These are phyloP conservation scores for Temnothorax unifasciatus DNA, from an alignment of 2,888 invertebrate genomes.

Conservation along the genomic window DNA sequence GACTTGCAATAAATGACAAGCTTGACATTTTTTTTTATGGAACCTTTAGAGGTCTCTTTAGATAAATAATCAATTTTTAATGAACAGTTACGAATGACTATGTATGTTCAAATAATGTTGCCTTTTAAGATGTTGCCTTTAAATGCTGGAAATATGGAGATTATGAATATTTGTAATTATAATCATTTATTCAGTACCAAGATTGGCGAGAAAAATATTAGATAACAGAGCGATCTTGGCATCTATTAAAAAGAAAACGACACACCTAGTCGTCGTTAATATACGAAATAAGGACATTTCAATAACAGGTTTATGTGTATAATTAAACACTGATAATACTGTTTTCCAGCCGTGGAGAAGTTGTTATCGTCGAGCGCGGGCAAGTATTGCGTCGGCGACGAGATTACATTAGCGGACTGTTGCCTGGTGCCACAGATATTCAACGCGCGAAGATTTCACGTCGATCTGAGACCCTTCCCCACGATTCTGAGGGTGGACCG, in stretches of 20 bases:
- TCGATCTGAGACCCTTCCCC: slow-evolving; percentile 96
- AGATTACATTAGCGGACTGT: slow-evolving; percentile 97
- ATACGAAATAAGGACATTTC: background rate
- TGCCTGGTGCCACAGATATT: slow-evolving; percentile 98
- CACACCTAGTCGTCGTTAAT: background rate
- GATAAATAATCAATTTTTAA: slow-evolving; percentile 1
- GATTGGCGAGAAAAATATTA: background rate
- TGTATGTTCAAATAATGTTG: too few relatives aligned
- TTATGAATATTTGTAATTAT: background rate
- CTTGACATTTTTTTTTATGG: background rate
- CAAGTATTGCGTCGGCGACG: slow-evolving; percentile 97
- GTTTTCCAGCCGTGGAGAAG: slow-evolving; percentile 93
- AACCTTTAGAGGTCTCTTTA: background rate
- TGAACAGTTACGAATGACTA: background rate
- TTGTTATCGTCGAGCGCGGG: slow-evolving; percentile 94
- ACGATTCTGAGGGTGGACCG: slow-evolving; percentile 95
- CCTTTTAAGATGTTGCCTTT: background rate
- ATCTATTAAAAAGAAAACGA: background rate
- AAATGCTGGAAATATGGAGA: background rate
- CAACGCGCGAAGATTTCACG: slow-evolving; percentile 97
- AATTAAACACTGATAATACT: slow-evolving; percentile 1
- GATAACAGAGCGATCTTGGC: background rate
- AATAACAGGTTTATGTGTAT: background rate
- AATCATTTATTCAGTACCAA: background rate
- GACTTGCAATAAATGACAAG: background rate